These are phyloP conservation scores for Holacanthus passer DNA, from an alignment of 2,113 vertebrate genomes.

Conservation along the genomic window DNA sequence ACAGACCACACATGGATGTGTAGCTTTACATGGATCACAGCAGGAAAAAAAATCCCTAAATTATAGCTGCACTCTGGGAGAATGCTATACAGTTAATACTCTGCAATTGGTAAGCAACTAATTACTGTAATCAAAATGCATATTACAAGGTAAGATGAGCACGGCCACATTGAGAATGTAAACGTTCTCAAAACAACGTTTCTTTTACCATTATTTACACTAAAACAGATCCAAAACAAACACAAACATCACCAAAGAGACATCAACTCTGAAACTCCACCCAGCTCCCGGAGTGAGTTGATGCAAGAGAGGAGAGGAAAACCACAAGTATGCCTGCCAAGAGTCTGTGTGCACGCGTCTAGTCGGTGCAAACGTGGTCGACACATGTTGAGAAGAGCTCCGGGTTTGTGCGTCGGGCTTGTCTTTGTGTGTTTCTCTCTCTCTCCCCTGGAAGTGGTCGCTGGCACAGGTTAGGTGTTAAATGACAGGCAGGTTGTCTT, in stretches of 20 bases:
- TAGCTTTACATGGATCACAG: background rate
- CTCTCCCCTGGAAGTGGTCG: conserved; percentile 24
- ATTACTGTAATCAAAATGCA: conserved; percentile 53
- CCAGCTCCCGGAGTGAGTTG: background rate
- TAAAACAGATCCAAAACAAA: conserved; percentile 22
- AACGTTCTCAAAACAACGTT: conserved; percentile 19
- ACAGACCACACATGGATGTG: conserved; percentile 41
- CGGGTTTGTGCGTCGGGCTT: conserved; percentile 16
- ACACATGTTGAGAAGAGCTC: conserved; percentile 3
- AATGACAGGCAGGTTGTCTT: conserved; percentile 41
- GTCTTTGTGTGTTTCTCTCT: conserved; percentile 25
- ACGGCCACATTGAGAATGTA: background rate
- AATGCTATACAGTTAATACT: conserved; percentile 30
- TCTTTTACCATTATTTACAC: conserved; percentile 35
- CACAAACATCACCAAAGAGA: conserved; percentile 7
- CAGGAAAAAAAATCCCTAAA: conserved; percentile 50
- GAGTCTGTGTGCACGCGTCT: background rate
- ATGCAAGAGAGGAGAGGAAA: background rate
- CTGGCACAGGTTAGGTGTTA: conserved; percentile 53
- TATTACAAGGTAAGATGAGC: conserved; percentile 32
- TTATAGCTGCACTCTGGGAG: conserved; percentile 51
- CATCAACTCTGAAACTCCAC: conserved; percentile 1
- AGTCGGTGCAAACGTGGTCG: background rate
- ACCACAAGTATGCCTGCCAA: background rate
- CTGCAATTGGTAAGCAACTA: conserved; percentile 16